phyloP scores from a whole-genome alignment of 2,888 invertebrate species.

The Pandemis heparana region DNA sequence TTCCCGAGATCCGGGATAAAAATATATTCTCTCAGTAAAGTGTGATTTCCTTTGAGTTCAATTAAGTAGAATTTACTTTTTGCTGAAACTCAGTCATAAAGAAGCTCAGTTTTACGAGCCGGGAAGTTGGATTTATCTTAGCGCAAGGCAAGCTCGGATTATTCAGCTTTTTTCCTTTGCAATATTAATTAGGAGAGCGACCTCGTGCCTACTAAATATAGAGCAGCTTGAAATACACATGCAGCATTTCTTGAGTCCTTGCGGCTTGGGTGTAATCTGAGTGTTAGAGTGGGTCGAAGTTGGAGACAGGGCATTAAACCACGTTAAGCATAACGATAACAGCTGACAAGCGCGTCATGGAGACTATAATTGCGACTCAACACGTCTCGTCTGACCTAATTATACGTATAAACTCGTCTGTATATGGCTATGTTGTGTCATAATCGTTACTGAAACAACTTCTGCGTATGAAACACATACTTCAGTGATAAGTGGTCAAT shows the following conservation, averaged over 20 bases:
- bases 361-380: conserved; percentile 14
- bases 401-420: not conserved
- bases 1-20: conserved; percentile 22
- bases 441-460: conserved; percentile 4
- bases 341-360: not conserved
- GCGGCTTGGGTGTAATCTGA: not conserved
- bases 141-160: not conserved
- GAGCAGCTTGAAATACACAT: not conserved
- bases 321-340: conserved; percentile 5
- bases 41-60: conserved; percentile 18
- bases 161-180: not conserved
- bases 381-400: conserved; percentile 16
- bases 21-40: conserved; percentile 24
- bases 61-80: conserved; percentile 26
- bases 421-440: not conserved
- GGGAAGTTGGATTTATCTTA: conserved; percentile 8
- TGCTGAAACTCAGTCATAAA: conserved; percentile 17
- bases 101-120: conserved; percentile 24
- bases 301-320: not conserved
- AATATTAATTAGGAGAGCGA: not conserved
- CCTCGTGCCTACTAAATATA: conserved; percentile 8
- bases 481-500: not conserved
- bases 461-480: conserved; percentile 7
- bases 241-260: not conserved
- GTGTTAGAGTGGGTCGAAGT: not conserved